Evolutionary conservation across 2,113 vertebrate genomes (phyloP), one percentile per base, ranked within the genome.

Genomic region (Otocyon megalotis): DNA sequence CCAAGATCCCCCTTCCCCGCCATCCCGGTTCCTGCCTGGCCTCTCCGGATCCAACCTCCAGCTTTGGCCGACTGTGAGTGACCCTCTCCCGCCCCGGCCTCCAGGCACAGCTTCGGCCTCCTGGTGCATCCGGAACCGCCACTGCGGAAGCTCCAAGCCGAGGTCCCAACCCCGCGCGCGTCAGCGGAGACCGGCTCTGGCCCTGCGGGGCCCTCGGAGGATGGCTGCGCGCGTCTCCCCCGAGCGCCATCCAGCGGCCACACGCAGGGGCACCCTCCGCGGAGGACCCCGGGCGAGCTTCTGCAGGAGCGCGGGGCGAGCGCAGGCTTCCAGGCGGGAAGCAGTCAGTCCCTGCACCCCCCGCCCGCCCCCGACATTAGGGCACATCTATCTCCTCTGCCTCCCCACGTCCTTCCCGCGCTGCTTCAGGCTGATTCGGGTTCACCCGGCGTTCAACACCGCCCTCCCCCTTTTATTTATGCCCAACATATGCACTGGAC

Each of bases 401-500:
- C 71, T 96, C 97, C 97, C 97, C 90, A 92, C 95, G 85, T 56
- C 20, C 35, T 82, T 60, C 69, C 62, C 10, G 2, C 56, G 7
- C 5, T 30, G 48, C 63, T 88, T 14, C n/a, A 83, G 65, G 94
- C 60, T 0, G 58, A 88, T 94, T 96, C 96, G 97, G 98, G 98
- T 98, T 99, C 98, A 98, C 85, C 24, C 97, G 95, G 97, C 94
- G 97, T 98, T 98, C 98, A 98, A 97, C 85, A 97, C 76, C 89
- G 97, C 76, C 86, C 96, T 91, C 98, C 98, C 96, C 98, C 98
- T 88, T 88, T 80, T 95, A 98, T 99, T 99, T 98, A 99, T 99
- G 98, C 97, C 98, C 98, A 99, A 99, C 99, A 99, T 98, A 96
- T 99, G 99, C 98, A 98, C 28, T 19, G 32, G n/a, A 67, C 69